phyloP scores from a whole-genome alignment of 2,797 vertebrate species.

The Gambusia yucatana region DNA sequence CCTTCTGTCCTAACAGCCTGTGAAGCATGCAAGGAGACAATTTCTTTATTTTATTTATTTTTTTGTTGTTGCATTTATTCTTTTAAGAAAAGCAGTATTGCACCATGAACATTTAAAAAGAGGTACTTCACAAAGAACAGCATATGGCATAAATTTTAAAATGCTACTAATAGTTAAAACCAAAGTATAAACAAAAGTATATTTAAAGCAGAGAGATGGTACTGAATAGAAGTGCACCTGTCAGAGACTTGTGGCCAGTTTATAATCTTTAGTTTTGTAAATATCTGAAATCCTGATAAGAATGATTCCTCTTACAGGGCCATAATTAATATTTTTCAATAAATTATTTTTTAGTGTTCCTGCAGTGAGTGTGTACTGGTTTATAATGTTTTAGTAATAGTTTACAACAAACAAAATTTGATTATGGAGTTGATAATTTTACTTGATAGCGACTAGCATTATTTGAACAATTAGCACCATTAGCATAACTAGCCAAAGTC shows the following conservation, averaged over 20 bases:
- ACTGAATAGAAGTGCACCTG: neutral
- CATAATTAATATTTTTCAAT: neutral
- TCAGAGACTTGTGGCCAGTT: neutral
- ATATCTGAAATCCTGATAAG: neutral
- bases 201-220: neutral
- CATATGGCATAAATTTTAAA: constrained; percentile 51
- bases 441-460: neutral
- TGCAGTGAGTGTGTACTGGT: neutral
- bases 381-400: neutral
- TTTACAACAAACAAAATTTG: neutral
- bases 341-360: neutral
- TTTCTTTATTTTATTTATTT: neutral
- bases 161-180: constrained; percentile 12
- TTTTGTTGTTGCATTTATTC: neutral
- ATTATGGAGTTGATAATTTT: neutral
- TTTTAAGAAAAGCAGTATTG: constrained; percentile 1
- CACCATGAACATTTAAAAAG: constrained; percentile 30
- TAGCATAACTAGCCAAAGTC: neutral
- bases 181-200: neutral
- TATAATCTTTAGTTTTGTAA: neutral
- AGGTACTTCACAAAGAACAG: constrained; percentile 3
- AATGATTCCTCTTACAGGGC: neutral
- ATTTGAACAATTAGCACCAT: neutral
- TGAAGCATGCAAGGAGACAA: constrained; percentile 57
- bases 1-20: constrained; percentile 14